Conservation (phyloP, 2,888 invertebrate species). For the Pterobdella sp. region DNA sequence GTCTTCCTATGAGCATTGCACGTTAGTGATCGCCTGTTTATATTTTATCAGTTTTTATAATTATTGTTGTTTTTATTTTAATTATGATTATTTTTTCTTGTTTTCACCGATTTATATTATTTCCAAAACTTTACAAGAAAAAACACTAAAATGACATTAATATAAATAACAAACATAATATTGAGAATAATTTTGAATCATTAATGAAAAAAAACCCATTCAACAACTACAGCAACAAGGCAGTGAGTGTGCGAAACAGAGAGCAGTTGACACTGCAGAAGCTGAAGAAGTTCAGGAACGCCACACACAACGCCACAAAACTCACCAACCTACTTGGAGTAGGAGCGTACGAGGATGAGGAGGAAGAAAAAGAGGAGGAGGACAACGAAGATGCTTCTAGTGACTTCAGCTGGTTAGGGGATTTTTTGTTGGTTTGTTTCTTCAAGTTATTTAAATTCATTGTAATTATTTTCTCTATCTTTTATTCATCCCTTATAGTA, state of each 20-base stretch:
- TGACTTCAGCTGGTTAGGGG: slow-evolving; percentile 20
- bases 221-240: slow-evolving; percentile 41
- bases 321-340: slow-evolving; percentile 33
- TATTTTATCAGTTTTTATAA: too few relatives aligned
- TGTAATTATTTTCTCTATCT: too few relatives aligned
- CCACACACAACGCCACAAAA: slow-evolving; percentile 62
- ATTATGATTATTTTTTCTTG: too few relatives aligned
- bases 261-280: slow-evolving; percentile 64
- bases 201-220: too few relatives aligned
- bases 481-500: not conserved
- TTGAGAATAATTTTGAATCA: too few relatives aligned
- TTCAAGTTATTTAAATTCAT: not conserved
- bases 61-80: too few relatives aligned
- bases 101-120: too few relatives aligned
- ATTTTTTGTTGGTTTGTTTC: not conserved
- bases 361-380: slow-evolving; percentile 45
- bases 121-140: too few relatives aligned
- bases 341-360: slow-evolving; percentile 54
- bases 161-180: too few relatives aligned
- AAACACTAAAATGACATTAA: too few relatives aligned
- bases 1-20: slow-evolving; percentile 45
- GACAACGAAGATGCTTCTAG: not conserved
- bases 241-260: slow-evolving; percentile 42
- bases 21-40: slow-evolving; percentile 39
- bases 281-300: slow-evolving; percentile 73